phyloP scores from a whole-genome alignment of 2,888 invertebrate genomes.

The Gymnocheta viridis region DNA sequence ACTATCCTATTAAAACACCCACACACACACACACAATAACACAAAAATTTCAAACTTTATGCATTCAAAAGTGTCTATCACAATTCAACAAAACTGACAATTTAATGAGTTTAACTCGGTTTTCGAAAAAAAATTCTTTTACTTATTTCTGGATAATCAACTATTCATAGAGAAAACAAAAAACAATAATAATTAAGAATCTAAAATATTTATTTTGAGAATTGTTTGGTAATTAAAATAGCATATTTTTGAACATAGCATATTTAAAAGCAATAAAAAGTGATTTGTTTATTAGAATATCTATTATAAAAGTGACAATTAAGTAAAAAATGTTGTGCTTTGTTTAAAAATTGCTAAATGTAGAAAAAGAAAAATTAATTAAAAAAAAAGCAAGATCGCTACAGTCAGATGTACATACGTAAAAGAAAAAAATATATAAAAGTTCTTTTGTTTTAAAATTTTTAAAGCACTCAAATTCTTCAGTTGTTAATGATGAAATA shows the following conservation, averaged over 20 bases:
- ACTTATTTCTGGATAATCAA: neutral
- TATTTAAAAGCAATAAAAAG: neutral
- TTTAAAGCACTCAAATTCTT: too few relatives aligned
- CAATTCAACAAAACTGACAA: slow-evolving; percentile 41
- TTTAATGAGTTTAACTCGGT: slow-evolving; percentile 45
- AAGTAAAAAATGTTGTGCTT: neutral
- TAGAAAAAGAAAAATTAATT: too few relatives aligned
- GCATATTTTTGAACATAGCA: neutral
- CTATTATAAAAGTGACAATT: neutral
- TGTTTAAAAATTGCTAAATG: too few relatives aligned
- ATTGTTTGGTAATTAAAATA: slow-evolving; percentile 20
- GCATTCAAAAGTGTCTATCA: slow-evolving; percentile 22
- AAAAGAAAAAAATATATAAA: too few relatives aligned
- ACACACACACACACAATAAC: neutral
- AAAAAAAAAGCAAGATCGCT: too few relatives aligned
- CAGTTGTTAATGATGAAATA: too few relatives aligned
- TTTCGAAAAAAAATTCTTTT: slow-evolving; percentile 6
- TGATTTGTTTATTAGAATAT: neutral
- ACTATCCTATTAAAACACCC: neutral
- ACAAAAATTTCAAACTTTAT: neutral
- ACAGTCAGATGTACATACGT: too few relatives aligned
- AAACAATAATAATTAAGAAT: slow-evolving; percentile 3
- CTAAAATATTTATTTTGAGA: neutral
- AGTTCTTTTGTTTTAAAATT: too few relatives aligned
- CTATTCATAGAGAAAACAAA: neutral